Base-by-base conservation (phyloP, 1,140 invertebrate species). In the Solen grandis region DNA sequence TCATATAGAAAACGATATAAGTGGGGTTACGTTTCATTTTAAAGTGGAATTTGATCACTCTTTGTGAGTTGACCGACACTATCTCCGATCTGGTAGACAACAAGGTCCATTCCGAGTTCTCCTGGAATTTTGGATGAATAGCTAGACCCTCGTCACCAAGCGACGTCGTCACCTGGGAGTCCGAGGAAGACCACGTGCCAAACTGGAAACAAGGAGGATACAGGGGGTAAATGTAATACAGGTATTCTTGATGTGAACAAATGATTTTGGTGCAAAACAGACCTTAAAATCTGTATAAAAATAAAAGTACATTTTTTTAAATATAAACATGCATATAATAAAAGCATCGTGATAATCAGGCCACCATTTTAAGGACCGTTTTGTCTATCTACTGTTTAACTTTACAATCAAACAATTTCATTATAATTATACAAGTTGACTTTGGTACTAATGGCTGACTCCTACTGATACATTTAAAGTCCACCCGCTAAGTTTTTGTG, bases 171-270 rank as follows among this genome's bases (percentile, higher is more conserved):
- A 82, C 65, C 25, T 83, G 63, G 5, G 25, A 35, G 4, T 52
- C 94, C 80, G 93, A 89, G 82, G 95, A 94, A 1, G 97, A 97
- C 97, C 97, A 98, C 0, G 97, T 65, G 31, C 73, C 65, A 46
- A 76, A 52, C 73, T 76, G 62, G 55, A 76, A 74, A 33, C 29
- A 14, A 35, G 14, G 25, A 10, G 46, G 46, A 14, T n/a, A 14
- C 46, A 50, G n/a, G 13, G 46, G 13, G 13, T 50, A 50, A 50
- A 50, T 50, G 46, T 14, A 13, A n/a, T n/a, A 50, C n/a, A n/a
- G 13, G 13, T 13, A 14, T 50, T 50, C 13, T 50, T 50, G 13
- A 14, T n/a, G 46, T 50, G 46, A 14, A 14, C n/a, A 14, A n/a
- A 14, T 50, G 46, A 14, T n/a, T 13, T 14, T 14, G n/a, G 13